Evolutionary conservation across 2,113 vertebrate species (phyloP).

Genomic region (Fukomys damarensis): DNA sequence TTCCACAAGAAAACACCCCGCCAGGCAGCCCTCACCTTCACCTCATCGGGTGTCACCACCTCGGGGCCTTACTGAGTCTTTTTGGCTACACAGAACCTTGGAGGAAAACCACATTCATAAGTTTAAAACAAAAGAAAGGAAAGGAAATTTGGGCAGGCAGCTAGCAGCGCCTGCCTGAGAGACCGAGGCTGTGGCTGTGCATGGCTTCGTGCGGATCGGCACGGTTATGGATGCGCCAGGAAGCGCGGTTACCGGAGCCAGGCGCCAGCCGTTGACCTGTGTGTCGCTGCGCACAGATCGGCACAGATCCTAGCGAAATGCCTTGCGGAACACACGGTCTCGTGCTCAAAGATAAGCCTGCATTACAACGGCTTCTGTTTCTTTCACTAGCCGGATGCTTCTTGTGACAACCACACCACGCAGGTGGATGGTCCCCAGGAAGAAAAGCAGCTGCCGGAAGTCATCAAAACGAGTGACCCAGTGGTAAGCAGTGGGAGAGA

Average conservation of each 20-base stretch:
- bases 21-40: not conserved
- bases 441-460: slow-evolving; percentile 1
- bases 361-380: not conserved
- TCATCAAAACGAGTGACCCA: not conserved
- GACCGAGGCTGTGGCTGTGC: not conserved
- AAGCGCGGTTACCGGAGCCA: not conserved
- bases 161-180: not conserved
- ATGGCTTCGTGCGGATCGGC: fast-evolving
- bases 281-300: not conserved
- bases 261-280: not conserved
- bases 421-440: slow-evolving; percentile 39
- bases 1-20: not conserved
- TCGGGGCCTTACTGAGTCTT: not conserved
- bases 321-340: not conserved
- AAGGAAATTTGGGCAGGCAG: not conserved
- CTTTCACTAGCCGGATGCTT: slow-evolving; percentile 56
- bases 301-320: not conserved
- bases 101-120: not conserved
- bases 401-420: slow-evolving; percentile 19
- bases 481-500: slow-evolving; percentile 55
- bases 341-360: not conserved
- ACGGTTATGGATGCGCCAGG: not conserved
- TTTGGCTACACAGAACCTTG: not conserved
- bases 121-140: not conserved
- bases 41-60: not conserved